A percentile compares a stretch with the other conserved stretches of the same genome.
Evolutionary conservation across 2,113 vertebrate species (phyloP).

Genomic region (Catharus fuscescens): DNA sequence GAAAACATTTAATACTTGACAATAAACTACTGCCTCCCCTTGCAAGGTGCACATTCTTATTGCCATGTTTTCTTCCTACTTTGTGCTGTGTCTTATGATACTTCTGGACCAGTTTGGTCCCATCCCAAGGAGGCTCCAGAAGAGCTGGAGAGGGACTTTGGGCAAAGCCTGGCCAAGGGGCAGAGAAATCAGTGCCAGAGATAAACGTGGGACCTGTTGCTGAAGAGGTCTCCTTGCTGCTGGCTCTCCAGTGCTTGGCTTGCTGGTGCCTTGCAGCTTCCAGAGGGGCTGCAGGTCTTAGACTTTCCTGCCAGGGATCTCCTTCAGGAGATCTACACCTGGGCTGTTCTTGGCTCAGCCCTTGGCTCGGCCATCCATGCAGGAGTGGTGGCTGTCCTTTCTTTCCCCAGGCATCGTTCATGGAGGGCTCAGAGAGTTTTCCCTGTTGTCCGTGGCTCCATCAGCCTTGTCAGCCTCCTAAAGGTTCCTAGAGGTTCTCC

Average conservation of each 20-base stretch:
- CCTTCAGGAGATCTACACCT: accelerated
- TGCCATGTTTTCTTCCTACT: background rate
- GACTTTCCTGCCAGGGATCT: background rate
- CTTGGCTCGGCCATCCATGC: background rate
- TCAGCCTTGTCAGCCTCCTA: background rate
- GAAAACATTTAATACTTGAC: background rate
- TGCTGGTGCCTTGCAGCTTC: background rate
- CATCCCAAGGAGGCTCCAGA: background rate
- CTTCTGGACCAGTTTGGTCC: background rate
- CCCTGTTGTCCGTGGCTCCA: accelerated
- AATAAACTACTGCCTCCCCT: background rate
- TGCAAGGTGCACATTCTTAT: background rate
- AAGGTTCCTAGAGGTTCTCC: background rate
- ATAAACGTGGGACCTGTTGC: background rate
- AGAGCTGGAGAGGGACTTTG: background rate
- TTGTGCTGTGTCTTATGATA: background rate
- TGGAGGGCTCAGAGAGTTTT: background rate
- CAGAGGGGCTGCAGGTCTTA: background rate
- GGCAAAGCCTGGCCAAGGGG: background rate
- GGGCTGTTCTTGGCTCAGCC: background rate
- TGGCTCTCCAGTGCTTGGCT: background rate
- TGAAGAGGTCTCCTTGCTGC: background rate
- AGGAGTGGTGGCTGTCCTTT: background rate
- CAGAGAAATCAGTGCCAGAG: background rate
- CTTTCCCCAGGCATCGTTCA: background rate